A percentile compares a stretch with the other conserved stretches of the same genome.
Conservation (phyloP, 2,797 vertebrate species). For the Enteromius trimaculatus region DNA sequence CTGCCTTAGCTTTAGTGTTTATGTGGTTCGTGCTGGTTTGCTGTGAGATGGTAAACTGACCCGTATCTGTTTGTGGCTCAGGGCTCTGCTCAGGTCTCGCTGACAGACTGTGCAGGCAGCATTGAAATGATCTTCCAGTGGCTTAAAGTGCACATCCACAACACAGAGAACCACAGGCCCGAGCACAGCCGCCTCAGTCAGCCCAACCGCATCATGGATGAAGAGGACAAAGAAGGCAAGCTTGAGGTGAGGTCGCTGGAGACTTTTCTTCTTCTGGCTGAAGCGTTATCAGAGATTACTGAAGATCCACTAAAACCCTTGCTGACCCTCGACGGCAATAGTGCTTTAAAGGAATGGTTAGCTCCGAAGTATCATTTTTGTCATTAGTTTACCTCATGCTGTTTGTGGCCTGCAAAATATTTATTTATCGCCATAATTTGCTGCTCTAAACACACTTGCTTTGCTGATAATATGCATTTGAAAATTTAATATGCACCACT, state of each 20-base stretch:
- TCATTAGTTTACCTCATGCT: background rate
- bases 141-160: conserved; percentile 85
- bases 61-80: conserved; percentile 62
- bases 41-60: conserved; percentile 5
- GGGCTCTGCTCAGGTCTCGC: conserved; percentile 89
- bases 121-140: conserved; percentile 91
- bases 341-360: background rate
- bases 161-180: conserved; percentile 72
- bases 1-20: background rate
- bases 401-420: background rate
- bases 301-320: background rate
- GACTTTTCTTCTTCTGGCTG: background rate
- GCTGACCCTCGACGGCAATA: background rate
- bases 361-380: background rate
- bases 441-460: background rate
- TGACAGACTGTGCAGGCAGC: conserved; percentile 82
- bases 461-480: background rate
- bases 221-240: conserved; percentile 68
- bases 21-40: conserved; percentile 1
- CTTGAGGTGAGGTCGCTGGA: conserved; percentile 61
- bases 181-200: conserved; percentile 71
- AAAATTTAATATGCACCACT: background rate
- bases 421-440: background rate
- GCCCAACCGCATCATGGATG: conserved; percentile 65
- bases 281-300: background rate